Percentiles rank a stretch among this genome's conserved stretches.
These are phyloP conservation scores for Orthosia gothica DNA, from an alignment of 2,888 invertebrate species.

Conservation along the genomic window DNA sequence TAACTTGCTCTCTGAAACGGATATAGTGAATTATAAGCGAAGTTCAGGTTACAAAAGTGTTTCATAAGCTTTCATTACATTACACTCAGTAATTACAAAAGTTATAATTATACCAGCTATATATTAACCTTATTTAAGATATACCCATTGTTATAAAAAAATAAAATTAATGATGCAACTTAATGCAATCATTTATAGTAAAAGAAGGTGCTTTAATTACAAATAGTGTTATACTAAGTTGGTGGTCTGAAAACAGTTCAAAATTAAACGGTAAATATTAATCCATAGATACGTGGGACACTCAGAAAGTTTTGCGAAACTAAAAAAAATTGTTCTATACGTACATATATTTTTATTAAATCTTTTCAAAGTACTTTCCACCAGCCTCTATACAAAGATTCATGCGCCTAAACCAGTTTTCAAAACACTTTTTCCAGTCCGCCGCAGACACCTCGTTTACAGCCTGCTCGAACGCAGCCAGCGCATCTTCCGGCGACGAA, in stretches of 20 bases:
- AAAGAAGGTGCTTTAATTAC: neutral
- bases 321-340: no score
- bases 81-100: conserved; percentile 42
- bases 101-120: conserved; percentile 19
- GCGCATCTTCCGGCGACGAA: no score
- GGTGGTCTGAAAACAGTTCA: conserved; percentile 12
- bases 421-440: no score
- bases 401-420: no score
- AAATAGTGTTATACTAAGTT: neutral
- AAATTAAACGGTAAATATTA: neutral
- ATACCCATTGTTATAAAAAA: conserved; percentile 40
- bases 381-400: no score
- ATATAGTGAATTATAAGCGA: neutral
- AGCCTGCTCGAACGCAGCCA: no score
- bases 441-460: no score
- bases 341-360: no score
- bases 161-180: conserved; percentile 40
- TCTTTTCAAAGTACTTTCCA: no score
- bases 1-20: neutral
- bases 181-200: conserved; percentile 18
- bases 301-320: no score
- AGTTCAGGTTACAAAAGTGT: conserved; percentile 19
- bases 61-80: conserved; percentile 39
- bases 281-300: neutral
- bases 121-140: conserved; percentile 33